Conservation (phyloP, 2,797 vertebrate species). For the Sebastes oblongus region DNA sequence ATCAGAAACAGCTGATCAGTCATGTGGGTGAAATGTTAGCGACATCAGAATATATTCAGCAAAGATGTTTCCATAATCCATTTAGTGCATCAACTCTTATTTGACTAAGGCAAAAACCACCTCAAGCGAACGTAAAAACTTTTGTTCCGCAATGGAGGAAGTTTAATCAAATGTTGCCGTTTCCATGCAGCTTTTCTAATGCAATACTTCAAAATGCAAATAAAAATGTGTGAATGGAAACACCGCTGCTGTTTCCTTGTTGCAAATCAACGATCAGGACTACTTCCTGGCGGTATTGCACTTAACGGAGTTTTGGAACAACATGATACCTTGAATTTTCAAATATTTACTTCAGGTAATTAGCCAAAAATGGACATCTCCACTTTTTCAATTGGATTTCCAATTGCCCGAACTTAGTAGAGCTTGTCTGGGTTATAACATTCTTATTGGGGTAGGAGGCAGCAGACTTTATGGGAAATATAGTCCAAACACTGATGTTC, state of each 20-base stretch:
- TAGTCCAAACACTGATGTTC: neutral
- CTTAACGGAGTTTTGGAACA: neutral
- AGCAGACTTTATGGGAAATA: slow-evolving; percentile 1
- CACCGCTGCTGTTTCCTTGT: too few relatives aligned
- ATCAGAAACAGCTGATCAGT: too few relatives aligned
- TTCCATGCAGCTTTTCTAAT: neutral
- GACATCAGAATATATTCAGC: too few relatives aligned
- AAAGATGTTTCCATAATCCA: neutral
- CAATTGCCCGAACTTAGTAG: too few relatives aligned
- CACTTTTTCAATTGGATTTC: neutral
- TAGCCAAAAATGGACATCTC: neutral
- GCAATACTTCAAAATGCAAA: neutral
- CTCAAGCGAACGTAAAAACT: neutral
- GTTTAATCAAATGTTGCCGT: neutral
- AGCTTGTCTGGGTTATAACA: neutral
- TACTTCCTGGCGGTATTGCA: neutral
- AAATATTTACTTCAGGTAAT: neutral
- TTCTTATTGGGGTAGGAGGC: neutral
- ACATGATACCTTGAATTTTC: neutral
- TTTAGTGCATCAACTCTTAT: neutral
- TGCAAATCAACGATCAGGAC: neutral
- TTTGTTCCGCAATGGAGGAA: neutral
- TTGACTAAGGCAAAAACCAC: neutral
- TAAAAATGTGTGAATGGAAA: neutral
- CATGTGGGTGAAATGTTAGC: too few relatives aligned